Evolutionary conservation across 2,888 invertebrate genomes (phyloP), one percentile per base, ranked within the genome.

Genomic region (Anoncus sp.): DNA sequence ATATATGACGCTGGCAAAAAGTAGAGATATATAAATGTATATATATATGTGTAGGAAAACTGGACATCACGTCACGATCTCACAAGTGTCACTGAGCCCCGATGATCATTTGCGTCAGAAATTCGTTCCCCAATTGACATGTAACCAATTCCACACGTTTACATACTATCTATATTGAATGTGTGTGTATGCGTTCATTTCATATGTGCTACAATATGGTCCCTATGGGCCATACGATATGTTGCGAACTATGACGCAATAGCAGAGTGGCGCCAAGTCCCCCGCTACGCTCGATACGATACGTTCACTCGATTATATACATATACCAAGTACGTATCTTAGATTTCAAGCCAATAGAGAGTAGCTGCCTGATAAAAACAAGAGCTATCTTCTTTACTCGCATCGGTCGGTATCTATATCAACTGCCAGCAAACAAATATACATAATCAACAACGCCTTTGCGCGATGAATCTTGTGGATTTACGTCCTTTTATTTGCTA

Each of bases 181-280:
- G 35, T 27, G 24, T 49, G 24, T 40, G 2, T 24, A 20, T 40
- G 24, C 20, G 31, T 59, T 12, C 22, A 55, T 51, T 7, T 24
- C n/a, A 14, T 14, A 43, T 65, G 16, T 27, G 53, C 18, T 40
- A 18, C 7, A 38, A 43, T 53, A 22, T 24, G 16, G 16, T 18
- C 4, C 16, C 38, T 22, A n/a, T n/a, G 38, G 43, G 35, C 31
- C 35, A 14, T 18, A 63, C 22, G 27, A 53, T 75, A 18, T 45
- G 22, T 72, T 63, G 63, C 57, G 63, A 51, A 73, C 24, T 59
- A 67, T 73, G 69, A 69, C 31, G 77, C 73, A 77, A 77, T 18
- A 18, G 24, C 18, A 35, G 22, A 43, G 20, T 14, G 16, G 18
- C 31, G 18, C 31, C 3, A 49, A 51, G 24, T 24, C 31, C 40